A percentile compares a stretch with the other conserved stretches of the same genome.
Conservation (phyloP, 92 coral and sea anemone species). For the Ricordea florida region DNA sequence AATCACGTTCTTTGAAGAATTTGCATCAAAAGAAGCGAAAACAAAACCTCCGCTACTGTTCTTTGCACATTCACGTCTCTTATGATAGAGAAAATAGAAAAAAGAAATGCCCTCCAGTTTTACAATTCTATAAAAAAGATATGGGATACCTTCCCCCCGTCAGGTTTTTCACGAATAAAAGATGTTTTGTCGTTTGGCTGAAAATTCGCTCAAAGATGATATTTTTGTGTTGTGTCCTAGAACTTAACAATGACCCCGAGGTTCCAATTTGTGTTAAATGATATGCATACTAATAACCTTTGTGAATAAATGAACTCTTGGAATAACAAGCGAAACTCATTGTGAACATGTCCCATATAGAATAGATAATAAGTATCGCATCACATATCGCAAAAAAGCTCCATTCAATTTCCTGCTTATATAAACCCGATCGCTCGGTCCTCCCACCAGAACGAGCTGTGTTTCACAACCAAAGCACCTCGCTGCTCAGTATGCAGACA, state of each 20-base stretch:
- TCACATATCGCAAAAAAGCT: constrained; percentile 50
- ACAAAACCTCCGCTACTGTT: too few relatives aligned
- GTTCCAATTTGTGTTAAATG: constrained; percentile 43
- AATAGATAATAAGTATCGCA: constrained; percentile 50
- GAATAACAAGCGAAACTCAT: constrained; percentile 68
- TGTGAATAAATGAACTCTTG: constrained; percentile 77
- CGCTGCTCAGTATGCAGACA: constrained; percentile 11
- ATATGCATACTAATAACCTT: constrained; percentile 72
- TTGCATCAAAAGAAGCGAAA: too few relatives aligned
- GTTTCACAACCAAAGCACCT: background rate
- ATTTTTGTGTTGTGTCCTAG: too few relatives aligned
- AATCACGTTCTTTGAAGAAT: constrained; percentile 61
- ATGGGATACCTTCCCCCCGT: too few relatives aligned
- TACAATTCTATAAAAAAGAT: too few relatives aligned
- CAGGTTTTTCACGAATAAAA: too few relatives aligned
- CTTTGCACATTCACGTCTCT: too few relatives aligned
- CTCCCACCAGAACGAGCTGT: background rate
- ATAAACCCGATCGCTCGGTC: constrained; percentile 14
- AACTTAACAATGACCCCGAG: too few relatives aligned
- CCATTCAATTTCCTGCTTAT: constrained; percentile 49
- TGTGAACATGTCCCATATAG: constrained; percentile 45
- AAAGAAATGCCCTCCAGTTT: too few relatives aligned
- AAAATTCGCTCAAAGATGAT: too few relatives aligned
- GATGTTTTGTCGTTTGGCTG: too few relatives aligned
- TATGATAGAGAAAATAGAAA: too few relatives aligned